A percentile compares a stretch with the other conserved stretches of the same genome.
Conservation (phyloP, 2,113 vertebrate species). For the Pedetes capensis region DNA sequence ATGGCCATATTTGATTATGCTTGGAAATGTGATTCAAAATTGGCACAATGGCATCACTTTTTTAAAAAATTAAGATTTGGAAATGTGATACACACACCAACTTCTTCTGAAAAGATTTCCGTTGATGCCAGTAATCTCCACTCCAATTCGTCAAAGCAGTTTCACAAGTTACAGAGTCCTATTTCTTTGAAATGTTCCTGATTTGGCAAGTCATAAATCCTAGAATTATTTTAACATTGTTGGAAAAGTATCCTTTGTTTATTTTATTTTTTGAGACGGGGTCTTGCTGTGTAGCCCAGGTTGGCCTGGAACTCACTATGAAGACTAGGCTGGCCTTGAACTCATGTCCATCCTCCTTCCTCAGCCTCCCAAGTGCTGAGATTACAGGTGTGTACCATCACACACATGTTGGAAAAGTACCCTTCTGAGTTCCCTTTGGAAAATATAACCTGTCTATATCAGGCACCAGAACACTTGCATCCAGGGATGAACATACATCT, state of each 20-base stretch:
- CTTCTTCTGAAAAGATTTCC: neutral
- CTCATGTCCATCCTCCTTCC: too few relatives aligned
- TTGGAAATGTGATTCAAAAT: neutral
- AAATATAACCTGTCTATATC: neutral
- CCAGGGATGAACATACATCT: neutral
- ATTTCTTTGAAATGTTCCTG: slow-evolving; percentile 5
- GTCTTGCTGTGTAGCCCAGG: too few relatives aligned
- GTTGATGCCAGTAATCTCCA: neutral
- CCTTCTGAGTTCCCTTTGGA: neutral
- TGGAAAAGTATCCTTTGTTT: neutral
- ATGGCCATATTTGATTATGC: neutral
- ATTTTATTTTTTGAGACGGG: too few relatives aligned
- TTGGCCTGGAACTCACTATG: too few relatives aligned
- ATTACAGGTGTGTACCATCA: too few relatives aligned
- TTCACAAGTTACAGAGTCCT: slow-evolving; percentile 20
- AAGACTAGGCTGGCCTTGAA: too few relatives aligned
- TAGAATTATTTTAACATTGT: neutral
- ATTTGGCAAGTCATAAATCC: neutral
- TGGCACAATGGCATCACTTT: neutral
- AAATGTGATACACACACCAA: neutral
- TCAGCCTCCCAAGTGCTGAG: too few relatives aligned
- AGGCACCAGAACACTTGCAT: neutral
- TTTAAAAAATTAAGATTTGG: neutral
- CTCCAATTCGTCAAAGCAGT: slow-evolving; percentile 3
- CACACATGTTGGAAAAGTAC: neutral